A percentile compares a stretch with the other conserved stretches of the same genome.
phyloP scores from a whole-genome alignment of 2,888 invertebrate species.

The Callyntrura sp. region DNA sequence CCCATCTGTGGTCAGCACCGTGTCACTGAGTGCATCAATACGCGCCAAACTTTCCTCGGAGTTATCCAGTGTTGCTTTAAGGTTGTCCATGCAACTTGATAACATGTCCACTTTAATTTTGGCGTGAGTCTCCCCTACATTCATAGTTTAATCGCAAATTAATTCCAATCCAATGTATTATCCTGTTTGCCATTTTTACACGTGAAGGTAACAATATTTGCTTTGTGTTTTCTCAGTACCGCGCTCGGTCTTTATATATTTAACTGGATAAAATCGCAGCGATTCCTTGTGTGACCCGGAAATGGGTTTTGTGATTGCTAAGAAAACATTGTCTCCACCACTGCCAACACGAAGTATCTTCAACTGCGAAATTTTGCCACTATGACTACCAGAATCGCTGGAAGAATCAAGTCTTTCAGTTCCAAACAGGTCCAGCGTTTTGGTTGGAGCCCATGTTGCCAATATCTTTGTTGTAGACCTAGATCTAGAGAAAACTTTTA shows the following conservation, averaged over 20 bases:
- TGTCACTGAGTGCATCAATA: constrained; percentile 33
- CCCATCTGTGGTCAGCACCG: constrained; percentile 70
- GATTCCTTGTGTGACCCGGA: neutral
- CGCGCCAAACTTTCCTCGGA: constrained; percentile 59
- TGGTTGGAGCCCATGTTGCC: constrained; percentile 54
- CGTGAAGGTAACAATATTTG: too few species aligned
- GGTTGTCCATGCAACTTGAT: constrained; percentile 69
- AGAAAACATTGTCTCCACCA: neutral
- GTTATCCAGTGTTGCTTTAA: constrained; percentile 62
- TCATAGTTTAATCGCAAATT: too few species aligned
- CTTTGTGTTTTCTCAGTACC: neutral
- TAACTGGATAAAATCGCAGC: constrained; percentile 55
- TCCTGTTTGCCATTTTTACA: too few species aligned
- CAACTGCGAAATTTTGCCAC: neutral
- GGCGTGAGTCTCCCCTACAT: neutral
- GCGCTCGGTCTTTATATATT: neutral
- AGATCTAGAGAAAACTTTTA: constrained; percentile 65
- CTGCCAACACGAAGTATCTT: constrained; percentile 46
- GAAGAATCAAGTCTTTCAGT: too few species aligned
- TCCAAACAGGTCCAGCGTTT: constrained; percentile 7
- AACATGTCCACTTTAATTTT: constrained; percentile 66
- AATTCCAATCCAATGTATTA: too few species aligned
- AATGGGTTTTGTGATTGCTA: constrained; percentile 42
- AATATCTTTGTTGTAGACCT: constrained; percentile 56
- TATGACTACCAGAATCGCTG: neutral